Evolutionary conservation across 2,113 vertebrate species (phyloP).

Genomic region (Gallinago undulata): DNA sequence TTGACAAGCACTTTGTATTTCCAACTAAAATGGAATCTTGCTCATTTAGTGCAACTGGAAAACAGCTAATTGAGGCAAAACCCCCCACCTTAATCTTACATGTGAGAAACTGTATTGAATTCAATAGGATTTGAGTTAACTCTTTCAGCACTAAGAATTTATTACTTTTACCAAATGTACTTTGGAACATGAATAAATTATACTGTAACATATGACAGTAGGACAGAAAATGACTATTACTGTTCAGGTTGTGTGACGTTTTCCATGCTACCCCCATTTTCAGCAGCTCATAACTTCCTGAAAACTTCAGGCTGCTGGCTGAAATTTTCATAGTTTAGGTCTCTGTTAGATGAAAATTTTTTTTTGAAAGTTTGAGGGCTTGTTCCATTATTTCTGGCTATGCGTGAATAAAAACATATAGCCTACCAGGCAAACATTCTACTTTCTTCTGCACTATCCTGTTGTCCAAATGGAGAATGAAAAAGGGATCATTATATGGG

Average conservation of each 20-base stretch:
- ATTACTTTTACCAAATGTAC: background rate
- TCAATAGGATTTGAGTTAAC: background rate
- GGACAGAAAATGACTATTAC: constrained; percentile 29
- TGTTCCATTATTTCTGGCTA: background rate
- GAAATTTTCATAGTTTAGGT: background rate
- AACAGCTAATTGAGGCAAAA: constrained; percentile 16
- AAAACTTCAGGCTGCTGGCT: background rate
- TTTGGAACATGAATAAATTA: constrained; percentile 56
- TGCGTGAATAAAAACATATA: background rate
- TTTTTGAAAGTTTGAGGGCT: background rate
- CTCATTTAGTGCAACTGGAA: constrained; percentile 18
- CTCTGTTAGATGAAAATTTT: background rate
- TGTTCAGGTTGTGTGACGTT: constrained; percentile 21
- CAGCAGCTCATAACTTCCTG: constrained; percentile 28
- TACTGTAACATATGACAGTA: background rate
- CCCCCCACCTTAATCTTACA: background rate
- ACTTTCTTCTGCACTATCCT: background rate
- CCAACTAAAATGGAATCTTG: background rate
- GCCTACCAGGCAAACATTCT: background rate
- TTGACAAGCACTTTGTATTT: constrained; percentile 58
- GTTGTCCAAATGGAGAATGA: background rate
- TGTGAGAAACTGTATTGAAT: background rate
- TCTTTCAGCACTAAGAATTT: background rate
- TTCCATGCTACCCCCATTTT: constrained; percentile 4
- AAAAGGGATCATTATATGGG: background rate